Conservation (phyloP, 2,113 vertebrate genomes). For the Chrysochloris asiatica region DNA sequence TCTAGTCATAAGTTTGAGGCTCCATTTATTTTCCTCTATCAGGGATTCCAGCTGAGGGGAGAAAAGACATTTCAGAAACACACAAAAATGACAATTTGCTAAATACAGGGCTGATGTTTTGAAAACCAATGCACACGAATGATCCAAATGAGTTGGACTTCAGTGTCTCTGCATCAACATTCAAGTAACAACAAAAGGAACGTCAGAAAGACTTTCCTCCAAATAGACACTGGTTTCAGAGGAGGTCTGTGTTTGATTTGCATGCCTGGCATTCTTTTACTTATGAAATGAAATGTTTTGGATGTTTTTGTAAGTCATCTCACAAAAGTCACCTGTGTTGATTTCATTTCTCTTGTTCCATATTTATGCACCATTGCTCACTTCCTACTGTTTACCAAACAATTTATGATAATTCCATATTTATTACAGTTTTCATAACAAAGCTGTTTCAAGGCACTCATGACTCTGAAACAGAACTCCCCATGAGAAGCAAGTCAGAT, state of each 20-base stretch:
- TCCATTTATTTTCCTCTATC: no score
- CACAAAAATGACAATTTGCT: not conserved
- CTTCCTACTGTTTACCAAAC: conserved; percentile 53
- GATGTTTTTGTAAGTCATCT: conserved; percentile 26
- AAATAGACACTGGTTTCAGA: conserved; percentile 43
- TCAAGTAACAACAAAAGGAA: conserved; percentile 54
- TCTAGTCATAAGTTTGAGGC: conserved; percentile 18
- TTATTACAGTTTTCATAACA: conserved; percentile 40
- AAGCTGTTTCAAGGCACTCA: not conserved
- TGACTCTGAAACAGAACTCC: not conserved
- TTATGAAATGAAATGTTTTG: conserved; percentile 47
- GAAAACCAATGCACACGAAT: conserved; percentile 63
- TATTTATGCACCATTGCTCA: conserved; percentile 21
- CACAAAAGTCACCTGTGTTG: conserved; percentile 47
- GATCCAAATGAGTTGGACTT: conserved; percentile 28
- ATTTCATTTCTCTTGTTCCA: conserved; percentile 48
- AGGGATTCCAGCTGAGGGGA: conserved; percentile 53
- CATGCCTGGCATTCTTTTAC: not conserved
- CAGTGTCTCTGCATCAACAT: not conserved
- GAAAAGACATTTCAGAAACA: not conserved
- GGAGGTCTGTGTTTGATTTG: conserved; percentile 44
- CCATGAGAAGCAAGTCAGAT: not conserved
- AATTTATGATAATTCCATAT: conserved; percentile 39
- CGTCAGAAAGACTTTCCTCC: conserved; percentile 4
- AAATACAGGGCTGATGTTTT: conserved; percentile 61